These are phyloP conservation scores for Pasiphila rectangulata DNA, from an alignment of 2,888 invertebrate genomes.

Conservation along the genomic window DNA sequence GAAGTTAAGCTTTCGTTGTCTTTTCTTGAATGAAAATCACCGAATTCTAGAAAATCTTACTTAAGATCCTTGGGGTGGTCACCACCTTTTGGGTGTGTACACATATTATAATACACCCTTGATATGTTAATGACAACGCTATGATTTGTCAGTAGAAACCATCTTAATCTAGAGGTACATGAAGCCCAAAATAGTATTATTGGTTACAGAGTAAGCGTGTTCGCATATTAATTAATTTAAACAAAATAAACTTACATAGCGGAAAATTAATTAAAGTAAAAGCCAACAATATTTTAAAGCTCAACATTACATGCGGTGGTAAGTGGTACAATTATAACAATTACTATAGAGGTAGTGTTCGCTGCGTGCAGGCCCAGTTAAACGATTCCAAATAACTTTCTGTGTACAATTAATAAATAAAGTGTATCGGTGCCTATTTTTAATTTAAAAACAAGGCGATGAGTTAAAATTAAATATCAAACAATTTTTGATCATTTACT, in stretches of 20 bases:
- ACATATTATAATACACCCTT: too few species aligned
- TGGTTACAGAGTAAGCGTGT: not conserved
- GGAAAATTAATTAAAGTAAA: conserved; percentile 18
- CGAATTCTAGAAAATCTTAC: too few species aligned
- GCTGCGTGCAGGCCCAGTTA: conserved; percentile 34
- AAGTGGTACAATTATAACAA: conserved; percentile 36
- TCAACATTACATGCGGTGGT: conserved; percentile 19
- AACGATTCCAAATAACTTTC: conserved; percentile 33
- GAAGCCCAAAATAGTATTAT: not conserved
- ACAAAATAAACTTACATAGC: conserved; percentile 4
- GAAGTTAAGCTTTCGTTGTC: too few species aligned
- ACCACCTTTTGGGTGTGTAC: too few species aligned
- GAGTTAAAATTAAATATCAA: conserved; percentile 1
- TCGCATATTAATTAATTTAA: not conserved
- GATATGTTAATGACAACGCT: too few species aligned
- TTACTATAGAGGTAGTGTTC: conserved; percentile 37
- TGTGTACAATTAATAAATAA: conserved; percentile 25
- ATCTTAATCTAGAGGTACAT: too few species aligned
- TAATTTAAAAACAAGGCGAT: not conserved
- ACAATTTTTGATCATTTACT: conserved; percentile 1
- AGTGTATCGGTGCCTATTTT: conserved; percentile 11
- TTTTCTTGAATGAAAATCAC: too few species aligned
- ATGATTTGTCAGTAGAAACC: too few species aligned
- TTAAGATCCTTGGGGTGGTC: too few species aligned
- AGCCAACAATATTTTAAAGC: conserved; percentile 15